These are phyloP conservation scores for Ichneumoninae sp. DNA, from an alignment of 2,888 invertebrate species.

Conservation along the genomic window DNA sequence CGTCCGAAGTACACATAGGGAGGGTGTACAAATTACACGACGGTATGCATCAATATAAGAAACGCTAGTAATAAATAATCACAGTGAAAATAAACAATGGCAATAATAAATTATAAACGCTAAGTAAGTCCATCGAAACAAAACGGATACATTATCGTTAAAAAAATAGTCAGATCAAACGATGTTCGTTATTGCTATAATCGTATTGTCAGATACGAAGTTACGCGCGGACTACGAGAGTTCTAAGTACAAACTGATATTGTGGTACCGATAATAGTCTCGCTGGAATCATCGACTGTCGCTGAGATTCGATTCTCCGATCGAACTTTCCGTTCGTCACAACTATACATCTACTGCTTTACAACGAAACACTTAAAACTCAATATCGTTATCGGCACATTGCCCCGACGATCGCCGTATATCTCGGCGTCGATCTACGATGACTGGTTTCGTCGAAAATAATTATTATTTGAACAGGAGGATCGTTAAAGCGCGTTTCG, in stretches of 20 bases:
- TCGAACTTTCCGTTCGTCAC: neutral
- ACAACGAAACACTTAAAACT: constrained; percentile 20
- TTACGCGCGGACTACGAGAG: neutral
- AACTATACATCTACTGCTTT: neutral
- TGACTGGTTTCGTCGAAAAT: constrained; percentile 42
- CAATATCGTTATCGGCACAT: constrained; percentile 1
- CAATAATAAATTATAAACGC: constrained; percentile 50
- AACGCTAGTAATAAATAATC: constrained; percentile 63
- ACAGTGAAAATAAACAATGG: constrained; percentile 66
- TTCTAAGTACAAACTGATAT: constrained; percentile 45
- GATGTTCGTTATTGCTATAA: constrained; percentile 4
- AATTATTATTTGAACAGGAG: constrained; percentile 43
- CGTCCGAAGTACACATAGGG: neutral
- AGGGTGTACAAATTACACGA: neutral
- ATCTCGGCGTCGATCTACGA: constrained; percentile 31
- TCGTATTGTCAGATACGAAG: neutral
- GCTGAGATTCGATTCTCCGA: constrained; percentile 40
- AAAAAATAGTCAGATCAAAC: constrained; percentile 14
- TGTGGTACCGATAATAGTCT: neutral
- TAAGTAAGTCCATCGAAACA: constrained; percentile 1
- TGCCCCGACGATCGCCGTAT: constrained; percentile 6
- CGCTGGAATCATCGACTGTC: neutral
- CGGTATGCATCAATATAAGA: neutral
- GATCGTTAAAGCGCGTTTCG: constrained; percentile 34
- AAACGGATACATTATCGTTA: neutral